Percentiles rank a stretch among this genome's conserved stretches.
phyloP scores from a whole-genome alignment of 2,888 invertebrate species.

The Ochropleura leucogaster region DNA sequence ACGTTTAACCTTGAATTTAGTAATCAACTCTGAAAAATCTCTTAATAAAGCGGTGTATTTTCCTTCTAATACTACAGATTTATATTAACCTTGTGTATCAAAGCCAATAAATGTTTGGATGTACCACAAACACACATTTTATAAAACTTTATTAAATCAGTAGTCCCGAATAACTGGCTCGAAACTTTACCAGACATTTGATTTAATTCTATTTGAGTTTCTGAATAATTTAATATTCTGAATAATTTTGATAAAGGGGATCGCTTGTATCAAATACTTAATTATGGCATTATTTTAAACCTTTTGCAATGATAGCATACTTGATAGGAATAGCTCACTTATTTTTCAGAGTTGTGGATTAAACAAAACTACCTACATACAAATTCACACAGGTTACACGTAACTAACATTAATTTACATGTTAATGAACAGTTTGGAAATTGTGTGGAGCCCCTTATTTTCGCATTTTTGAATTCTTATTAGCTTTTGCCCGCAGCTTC shows the following conservation, averaged over 20 bases:
- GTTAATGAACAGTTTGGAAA: background rate
- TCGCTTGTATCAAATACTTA: background rate
- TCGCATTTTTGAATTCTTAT: too few species aligned
- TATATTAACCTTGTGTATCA: too few species aligned
- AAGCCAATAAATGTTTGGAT: background rate
- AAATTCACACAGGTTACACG: background rate
- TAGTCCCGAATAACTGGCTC: conserved; percentile 36
- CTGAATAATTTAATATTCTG: conserved; percentile 45
- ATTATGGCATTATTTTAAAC: conserved; percentile 6
- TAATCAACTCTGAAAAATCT: too few species aligned
- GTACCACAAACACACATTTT: background rate
- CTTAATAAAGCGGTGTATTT: too few species aligned
- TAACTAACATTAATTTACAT: background rate
- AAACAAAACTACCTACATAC: background rate
- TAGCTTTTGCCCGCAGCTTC: too few species aligned
- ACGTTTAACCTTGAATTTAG: too few species aligned
- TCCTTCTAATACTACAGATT: too few species aligned
- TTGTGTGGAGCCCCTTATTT: background rate
- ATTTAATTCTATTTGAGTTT: conserved; percentile 53
- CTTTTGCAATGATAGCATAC: background rate
- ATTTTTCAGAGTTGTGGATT: background rate
- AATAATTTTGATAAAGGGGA: conserved; percentile 34
- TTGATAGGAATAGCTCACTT: background rate
- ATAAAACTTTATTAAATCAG: conserved; percentile 46
- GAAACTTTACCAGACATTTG: conserved; percentile 45